These are phyloP conservation scores for Hippasteria phrygiana DNA, from an alignment of 53 echinoderm and acorn worm species.

Conservation along the genomic window DNA sequence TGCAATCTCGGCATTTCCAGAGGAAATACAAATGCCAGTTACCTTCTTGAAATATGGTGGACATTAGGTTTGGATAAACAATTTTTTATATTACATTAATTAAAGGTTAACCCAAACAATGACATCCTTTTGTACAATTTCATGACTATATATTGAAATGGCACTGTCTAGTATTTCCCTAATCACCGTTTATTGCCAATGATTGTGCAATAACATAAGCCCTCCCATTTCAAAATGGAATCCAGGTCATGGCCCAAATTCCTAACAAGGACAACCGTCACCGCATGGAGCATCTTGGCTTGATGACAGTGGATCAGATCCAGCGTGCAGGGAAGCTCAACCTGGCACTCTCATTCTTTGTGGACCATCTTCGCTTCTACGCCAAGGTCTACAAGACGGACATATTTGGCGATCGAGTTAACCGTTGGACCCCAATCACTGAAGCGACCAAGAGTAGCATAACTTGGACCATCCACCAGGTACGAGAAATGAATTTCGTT, in stretches of 20 bases:
- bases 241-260: slow-evolving; percentile 34
- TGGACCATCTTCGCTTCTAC: slow-evolving; percentile 77
- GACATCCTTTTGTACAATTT: too few relatives aligned
- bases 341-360: slow-evolving; percentile 70
- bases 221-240: too few relatives aligned
- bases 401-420: slow-evolving; percentile 68
- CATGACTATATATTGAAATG: too few relatives aligned
- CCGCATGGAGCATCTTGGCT: slow-evolving; percentile 74
- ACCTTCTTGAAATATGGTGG: too few relatives aligned
- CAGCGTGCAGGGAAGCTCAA: slow-evolving; percentile 62
- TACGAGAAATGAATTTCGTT: too few relatives aligned
- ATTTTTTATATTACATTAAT: too few relatives aligned
- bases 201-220: neutral
- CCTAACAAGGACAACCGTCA: slow-evolving; percentile 58
- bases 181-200: neutral
- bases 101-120: too few relatives aligned
- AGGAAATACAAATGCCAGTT: too few relatives aligned
- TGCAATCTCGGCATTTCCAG: too few relatives aligned
- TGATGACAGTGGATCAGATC: slow-evolving; percentile 69
- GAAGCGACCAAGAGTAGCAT: slow-evolving; percentile 62
- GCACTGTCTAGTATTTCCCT: neutral
- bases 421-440: slow-evolving; percentile 70
- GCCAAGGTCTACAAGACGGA: slow-evolving; percentile 74
- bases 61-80: too few relatives aligned
- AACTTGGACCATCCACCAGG: slow-evolving; percentile 77